Evolutionary conservation across 2,888 invertebrate species (phyloP), one percentile per base, ranked within the genome.

Genomic region (Ophonus ardosiacus): DNA sequence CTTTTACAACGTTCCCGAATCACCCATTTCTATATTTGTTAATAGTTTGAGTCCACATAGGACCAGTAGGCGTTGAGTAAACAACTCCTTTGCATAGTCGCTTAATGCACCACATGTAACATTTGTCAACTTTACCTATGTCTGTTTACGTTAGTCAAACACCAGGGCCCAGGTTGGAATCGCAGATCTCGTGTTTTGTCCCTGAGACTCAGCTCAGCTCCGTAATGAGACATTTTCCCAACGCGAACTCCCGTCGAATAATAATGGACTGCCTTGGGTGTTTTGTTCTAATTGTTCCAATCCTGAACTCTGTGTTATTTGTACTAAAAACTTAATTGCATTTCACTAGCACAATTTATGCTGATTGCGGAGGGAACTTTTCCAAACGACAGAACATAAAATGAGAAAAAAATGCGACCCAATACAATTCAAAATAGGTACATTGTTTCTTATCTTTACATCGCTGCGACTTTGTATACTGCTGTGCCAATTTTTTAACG

Each of bases 261-360:
- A 63, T 63, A 63, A 63, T 63, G 13, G 10, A 63, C 21, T 63
- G 63, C 63, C 63, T 63, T 24, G 63, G 63, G 63, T 63, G 63
- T 63, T 63, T 63, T 18, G 21, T 63, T 21, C 63, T 63, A 63
- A 63, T 63, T 63, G 63, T 24, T 63, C 63, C 21, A 63, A 63
- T 63, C 63, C 21, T 63, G 63, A 13, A 18, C 18, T 51, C 1
- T 51, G 43, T 51, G 43, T 51, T 51, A 21, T 63, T 63, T 63
- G 63, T 63, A 63, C 21, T 24, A 63, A 63, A 63, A 63, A 63
- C 63, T 63, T 63, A 63, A 63, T 63, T 63, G 21, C 21, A 63
- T 63, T 63, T 21, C 18, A 21, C 31, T 5, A 21, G 18, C 13
- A 13, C 13, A 21, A 24, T 24, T 63, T 63, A 63, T 63, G 24